Percentiles rank a stretch among this genome's conserved stretches.
phyloP scores from a whole-genome alignment of 1,140 invertebrate genomes.

The Drosophila parabipectinata region DNA sequence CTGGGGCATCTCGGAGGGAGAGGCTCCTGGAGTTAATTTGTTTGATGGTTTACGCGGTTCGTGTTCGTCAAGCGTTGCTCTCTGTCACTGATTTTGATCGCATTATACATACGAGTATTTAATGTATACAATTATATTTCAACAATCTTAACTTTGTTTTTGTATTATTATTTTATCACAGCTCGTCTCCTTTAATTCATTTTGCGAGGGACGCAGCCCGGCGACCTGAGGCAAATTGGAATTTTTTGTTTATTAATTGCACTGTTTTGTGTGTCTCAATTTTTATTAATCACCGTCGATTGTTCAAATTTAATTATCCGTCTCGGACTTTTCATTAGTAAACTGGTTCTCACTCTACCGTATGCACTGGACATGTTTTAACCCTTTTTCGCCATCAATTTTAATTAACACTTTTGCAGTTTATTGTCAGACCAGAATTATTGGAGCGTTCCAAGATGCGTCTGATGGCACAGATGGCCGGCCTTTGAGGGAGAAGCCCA shows the following conservation, averaged over 20 bases:
- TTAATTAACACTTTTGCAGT: conserved; percentile 32
- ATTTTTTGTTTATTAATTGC: conserved; percentile 47
- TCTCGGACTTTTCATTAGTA: conserved; percentile 40
- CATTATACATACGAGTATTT: conserved; percentile 44
- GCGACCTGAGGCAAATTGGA: conserved; percentile 35
- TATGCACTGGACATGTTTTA: conserved; percentile 20
- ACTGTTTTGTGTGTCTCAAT: conserved; percentile 46
- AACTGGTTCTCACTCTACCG: conserved; percentile 26
- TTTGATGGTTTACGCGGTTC: conserved; percentile 2
- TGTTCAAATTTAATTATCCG: conserved; percentile 42
- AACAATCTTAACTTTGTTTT: conserved; percentile 9
- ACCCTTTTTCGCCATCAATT: conserved; percentile 32
- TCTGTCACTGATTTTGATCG: conserved; percentile 45
- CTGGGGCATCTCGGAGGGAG: conserved; percentile 33
- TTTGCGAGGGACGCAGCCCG: conserved; percentile 20
- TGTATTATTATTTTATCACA: conserved; percentile 3
- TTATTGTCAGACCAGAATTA: conserved; percentile 22
- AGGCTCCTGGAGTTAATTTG: conserved; percentile 1
- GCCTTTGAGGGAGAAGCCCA: conserved; percentile 28
- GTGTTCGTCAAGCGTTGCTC: conserved; percentile 46
- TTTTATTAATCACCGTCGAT: conserved; percentile 46
- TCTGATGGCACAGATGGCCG: conserved; percentile 33
- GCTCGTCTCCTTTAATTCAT: conserved; percentile 42
- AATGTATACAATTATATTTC: background rate
- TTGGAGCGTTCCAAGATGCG: conserved; percentile 30